Conservation (phyloP, 2,888 invertebrate genomes). For the Spilarctia lutea region DNA sequence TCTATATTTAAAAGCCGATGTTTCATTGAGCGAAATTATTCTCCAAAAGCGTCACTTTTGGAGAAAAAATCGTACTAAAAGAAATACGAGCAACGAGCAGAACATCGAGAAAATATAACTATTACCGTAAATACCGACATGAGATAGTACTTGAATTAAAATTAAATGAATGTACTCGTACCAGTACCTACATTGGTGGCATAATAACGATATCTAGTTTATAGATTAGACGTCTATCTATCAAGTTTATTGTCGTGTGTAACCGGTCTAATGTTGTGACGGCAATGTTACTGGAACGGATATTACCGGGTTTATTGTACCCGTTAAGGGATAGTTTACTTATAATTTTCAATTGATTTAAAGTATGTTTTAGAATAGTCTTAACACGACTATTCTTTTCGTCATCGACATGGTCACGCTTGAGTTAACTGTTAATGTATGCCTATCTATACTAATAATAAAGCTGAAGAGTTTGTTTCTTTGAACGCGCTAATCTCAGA, state of each 20-base stretch:
- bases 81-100: not conserved
- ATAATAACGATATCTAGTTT: conserved; percentile 27
- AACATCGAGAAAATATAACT: not conserved
- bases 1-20: not conserved
- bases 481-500: too few species aligned
- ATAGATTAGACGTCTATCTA: conserved; percentile 38
- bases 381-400: not conserved
- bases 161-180: not conserved
- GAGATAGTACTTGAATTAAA: not conserved
- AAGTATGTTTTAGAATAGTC: not conserved
- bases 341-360: not conserved
- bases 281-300: conserved; percentile 40
- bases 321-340: conserved; percentile 40
- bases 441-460: too few species aligned
- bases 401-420: too few species aligned
- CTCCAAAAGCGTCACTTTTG: not conserved
- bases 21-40: not conserved
- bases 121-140: not conserved
- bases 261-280: conserved; percentile 52
- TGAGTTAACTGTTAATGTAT: too few species aligned
- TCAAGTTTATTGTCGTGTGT: conserved; percentile 47
- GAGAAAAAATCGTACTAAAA: not conserved
- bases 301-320: conserved; percentile 48
- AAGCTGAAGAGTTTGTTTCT: too few species aligned
- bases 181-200: conserved; percentile 6